A percentile compares a stretch with the other conserved stretches of the same genome.
These are phyloP conservation scores for Blastobasis adustella DNA, from an alignment of 2,888 invertebrate species.

Conservation along the genomic window DNA sequence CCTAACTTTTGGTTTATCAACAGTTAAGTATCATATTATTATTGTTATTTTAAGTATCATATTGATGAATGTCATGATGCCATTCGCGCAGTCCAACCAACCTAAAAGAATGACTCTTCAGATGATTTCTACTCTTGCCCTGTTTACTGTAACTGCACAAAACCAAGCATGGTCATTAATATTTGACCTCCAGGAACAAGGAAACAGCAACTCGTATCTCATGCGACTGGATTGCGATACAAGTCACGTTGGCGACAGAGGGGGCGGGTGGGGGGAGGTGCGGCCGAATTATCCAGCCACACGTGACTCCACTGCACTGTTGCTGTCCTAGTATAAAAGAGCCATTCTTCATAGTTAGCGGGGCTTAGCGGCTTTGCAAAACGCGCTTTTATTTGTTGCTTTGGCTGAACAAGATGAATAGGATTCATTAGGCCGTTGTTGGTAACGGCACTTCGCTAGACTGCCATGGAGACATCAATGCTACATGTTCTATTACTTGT, in stretches of 20 bases:
- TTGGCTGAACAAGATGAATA: neutral
- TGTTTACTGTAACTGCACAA: conserved; percentile 3
- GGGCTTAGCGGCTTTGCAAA: neutral
- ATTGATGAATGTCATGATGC: too few species aligned
- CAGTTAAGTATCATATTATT: too few species aligned
- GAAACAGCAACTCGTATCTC: conserved; percentile 29
- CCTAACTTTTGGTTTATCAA: too few species aligned
- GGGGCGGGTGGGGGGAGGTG: conserved; percentile 22
- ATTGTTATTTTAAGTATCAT: too few species aligned
- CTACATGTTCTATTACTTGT: too few species aligned
- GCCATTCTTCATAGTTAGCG: conserved; percentile 15
- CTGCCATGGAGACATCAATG: too few species aligned
- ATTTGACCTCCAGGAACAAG: conserved; percentile 11
- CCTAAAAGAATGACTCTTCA: too few species aligned
- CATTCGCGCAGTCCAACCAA: too few species aligned
- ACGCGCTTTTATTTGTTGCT: neutral
- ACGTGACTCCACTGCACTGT: conserved; percentile 28
- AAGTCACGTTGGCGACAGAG: conserved; percentile 32
- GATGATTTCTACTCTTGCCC: neutral
- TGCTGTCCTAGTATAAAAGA: conserved; percentile 27
- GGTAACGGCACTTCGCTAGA: too few species aligned
- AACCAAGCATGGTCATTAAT: conserved; percentile 14
- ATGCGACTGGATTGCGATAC: conserved; percentile 31
- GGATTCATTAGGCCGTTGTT: too few species aligned
- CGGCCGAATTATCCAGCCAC: conserved; percentile 32